Base-by-base conservation (phyloP, 2,797 vertebrate genomes). In the Toxotes lorentzi region DNA sequence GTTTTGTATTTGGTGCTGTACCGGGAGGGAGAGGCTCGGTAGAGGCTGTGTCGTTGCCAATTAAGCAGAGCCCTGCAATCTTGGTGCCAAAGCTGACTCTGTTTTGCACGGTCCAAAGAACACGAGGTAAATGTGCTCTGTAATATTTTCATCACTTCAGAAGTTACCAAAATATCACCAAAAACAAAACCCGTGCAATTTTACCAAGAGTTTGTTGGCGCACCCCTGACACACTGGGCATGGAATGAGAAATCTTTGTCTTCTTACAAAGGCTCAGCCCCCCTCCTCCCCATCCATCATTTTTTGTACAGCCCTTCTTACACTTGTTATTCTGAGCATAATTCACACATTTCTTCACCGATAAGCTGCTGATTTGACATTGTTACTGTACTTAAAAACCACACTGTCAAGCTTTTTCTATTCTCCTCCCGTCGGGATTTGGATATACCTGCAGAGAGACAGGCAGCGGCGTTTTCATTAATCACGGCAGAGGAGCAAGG, bases 291-390 rank as follows among this genome's bases (percentile, higher is more conserved):
- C 21, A 24, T 24, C 6, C 2, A 5, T 32, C 16, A 1, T 23
- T 32, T 50, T 7, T 41, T 30, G 13, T 7, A 57, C n/a, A 32
- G 7, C 41, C 24, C 3, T 14, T 57, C 35, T 69, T 56, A 16
- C 24, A 35, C 16, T 48, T 47, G 12, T 41, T 41, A 14, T 3
- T 13, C 40, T 3, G 13, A 45, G 3, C 34, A 24, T 58, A 56
- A 66, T 73, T 48, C 30, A 13, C 8, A 35, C 12, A 0, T 62
- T 62, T 59, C 60, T 27, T 70, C 54, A 54, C 23, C 76, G 35
- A 34, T 62, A 59, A 71, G 45, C 41, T 67, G 61, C 45, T 67
- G 41, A 73, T 73, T 45, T 77, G 73, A 61, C 70, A 62, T 35
- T 48, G 17, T 24, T 48, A 67, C 66, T 74, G 70, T 77, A 40